These are phyloP conservation scores for Gorsachius goisagi DNA, from an alignment of 2,113 vertebrate species.

Conservation along the genomic window DNA sequence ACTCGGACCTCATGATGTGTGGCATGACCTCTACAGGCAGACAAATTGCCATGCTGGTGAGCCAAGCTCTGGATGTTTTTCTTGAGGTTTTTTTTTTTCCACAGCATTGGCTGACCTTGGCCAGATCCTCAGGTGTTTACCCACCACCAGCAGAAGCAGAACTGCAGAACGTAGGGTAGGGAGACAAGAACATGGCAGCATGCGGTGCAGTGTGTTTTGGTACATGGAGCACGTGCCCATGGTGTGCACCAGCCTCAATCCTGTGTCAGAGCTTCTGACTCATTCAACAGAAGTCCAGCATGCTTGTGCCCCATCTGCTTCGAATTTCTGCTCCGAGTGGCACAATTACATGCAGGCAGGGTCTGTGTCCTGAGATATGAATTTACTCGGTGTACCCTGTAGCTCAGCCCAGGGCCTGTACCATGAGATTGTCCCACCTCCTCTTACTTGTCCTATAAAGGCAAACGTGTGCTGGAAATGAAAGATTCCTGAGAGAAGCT, in stretches of 20 bases:
- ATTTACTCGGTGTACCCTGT: accelerated
- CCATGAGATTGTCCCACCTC: background rate
- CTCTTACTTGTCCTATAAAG: background rate
- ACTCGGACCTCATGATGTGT: background rate
- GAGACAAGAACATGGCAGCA: background rate
- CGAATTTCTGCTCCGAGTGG: background rate
- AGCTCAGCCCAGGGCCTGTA: background rate
- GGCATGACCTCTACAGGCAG: background rate
- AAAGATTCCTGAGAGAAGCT: background rate
- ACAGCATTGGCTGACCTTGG: background rate
- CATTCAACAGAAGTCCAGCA: background rate
- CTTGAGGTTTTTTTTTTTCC: background rate
- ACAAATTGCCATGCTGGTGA: accelerated
- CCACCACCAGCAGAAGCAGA: background rate
- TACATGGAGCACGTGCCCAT: accelerated
- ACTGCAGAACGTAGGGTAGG: background rate
- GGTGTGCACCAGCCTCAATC: accelerated
- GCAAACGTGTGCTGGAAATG: background rate
- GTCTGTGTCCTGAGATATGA: background rate
- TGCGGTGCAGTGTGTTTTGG: background rate
- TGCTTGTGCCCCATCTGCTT: background rate
- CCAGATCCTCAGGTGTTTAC: background rate
- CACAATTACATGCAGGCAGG: background rate
- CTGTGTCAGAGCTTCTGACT: background rate
- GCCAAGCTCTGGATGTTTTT: background rate